These are phyloP conservation scores for Morone saxatilis DNA, from an alignment of 2,113 vertebrate genomes.

Conservation along the genomic window DNA sequence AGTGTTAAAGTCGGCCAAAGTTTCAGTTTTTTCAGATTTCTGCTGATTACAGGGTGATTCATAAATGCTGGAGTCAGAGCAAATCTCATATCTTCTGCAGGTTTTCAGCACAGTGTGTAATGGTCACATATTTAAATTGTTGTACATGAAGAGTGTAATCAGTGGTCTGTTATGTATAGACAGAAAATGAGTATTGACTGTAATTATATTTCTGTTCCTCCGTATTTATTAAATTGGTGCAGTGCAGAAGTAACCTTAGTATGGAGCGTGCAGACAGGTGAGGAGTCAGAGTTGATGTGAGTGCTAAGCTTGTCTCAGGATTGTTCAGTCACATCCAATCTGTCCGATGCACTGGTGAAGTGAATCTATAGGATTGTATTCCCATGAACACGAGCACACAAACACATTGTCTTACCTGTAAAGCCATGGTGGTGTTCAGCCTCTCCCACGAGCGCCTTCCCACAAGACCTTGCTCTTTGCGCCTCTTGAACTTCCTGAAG, in stretches of 20 bases:
- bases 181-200: too few relatives aligned
- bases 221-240: too few relatives aligned
- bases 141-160: too few relatives aligned
- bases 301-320: not conserved
- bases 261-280: too few relatives aligned
- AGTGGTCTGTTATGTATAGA: too few relatives aligned
- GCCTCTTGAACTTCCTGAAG: slow-evolving; percentile 99
- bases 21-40: not conserved
- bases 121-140: too few relatives aligned
- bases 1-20: not conserved
- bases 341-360: not conserved
- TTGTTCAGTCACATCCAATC: not conserved
- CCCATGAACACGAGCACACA: not conserved
- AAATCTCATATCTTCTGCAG: not conserved
- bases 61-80: not conserved
- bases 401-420: slow-evolving; percentile 89
- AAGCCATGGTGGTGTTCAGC: slow-evolving; percentile 94
- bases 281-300: not conserved
- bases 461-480: slow-evolving; percentile 98
- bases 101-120: not conserved
- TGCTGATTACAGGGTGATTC: too few relatives aligned
- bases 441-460: slow-evolving; percentile 87
- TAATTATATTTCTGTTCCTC: too few relatives aligned
- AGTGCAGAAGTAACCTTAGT: too few relatives aligned
- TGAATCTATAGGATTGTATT: not conserved